phyloP scores from a whole-genome alignment of 2,113 vertebrate species.

The Perccottus glenii region DNA sequence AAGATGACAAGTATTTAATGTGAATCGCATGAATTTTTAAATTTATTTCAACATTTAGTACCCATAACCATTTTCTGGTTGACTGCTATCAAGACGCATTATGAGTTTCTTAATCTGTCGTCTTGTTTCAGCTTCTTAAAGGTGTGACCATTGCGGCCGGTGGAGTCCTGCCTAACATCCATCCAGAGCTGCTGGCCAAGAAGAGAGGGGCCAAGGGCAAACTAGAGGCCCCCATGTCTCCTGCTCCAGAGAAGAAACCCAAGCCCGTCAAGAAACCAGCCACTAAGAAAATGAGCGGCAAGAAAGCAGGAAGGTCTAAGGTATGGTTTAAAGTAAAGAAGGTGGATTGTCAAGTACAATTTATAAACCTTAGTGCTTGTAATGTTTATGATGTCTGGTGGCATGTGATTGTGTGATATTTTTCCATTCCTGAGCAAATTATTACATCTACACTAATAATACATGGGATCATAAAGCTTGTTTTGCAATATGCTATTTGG shows the following conservation, averaged over 20 bases:
- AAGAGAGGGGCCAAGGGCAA: conserved; percentile 94
- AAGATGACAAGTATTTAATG: too few species aligned
- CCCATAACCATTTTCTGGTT: too few species aligned
- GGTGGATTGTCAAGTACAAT: neutral
- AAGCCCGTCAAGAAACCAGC: conserved; percentile 89
- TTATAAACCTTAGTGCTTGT: too few species aligned
- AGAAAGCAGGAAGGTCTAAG: conserved; percentile 88
- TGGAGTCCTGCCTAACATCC: conserved; percentile 97
- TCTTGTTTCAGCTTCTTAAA: conserved; percentile 86
- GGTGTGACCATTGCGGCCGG: conserved; percentile 98
- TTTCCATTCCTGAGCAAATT: too few species aligned
- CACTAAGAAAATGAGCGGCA: conserved; percentile 84
- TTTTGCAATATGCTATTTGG: too few species aligned
- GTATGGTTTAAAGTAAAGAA: conserved; percentile 61
- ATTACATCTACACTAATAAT: too few species aligned
- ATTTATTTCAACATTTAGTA: too few species aligned
- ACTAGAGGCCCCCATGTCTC: conserved; percentile 91
- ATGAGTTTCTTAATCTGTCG: neutral
- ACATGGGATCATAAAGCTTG: too few species aligned
- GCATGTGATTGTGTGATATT: too few species aligned
- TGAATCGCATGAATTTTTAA: too few species aligned
- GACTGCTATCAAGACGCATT: neutral
- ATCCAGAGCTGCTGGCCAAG: conserved; percentile 95
- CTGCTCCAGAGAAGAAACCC: conserved; percentile 90
- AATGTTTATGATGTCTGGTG: too few species aligned